phyloP scores from a whole-genome alignment of 2,797 vertebrate genomes.

The Crypturellus tataupa region DNA sequence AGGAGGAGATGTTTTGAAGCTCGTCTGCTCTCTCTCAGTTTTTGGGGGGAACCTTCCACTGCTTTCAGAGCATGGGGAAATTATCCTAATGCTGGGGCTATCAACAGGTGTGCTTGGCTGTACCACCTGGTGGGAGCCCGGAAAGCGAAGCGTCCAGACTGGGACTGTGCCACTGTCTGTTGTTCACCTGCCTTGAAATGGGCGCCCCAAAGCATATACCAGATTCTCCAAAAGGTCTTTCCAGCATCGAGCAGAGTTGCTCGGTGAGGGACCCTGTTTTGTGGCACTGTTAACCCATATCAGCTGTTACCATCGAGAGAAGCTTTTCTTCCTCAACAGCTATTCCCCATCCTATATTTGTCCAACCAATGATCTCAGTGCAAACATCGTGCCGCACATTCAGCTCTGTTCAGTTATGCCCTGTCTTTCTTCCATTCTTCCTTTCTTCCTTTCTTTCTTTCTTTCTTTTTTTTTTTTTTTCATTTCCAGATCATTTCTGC shows the following conservation, averaged over 20 bases:
- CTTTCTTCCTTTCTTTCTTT: too few relatives aligned
- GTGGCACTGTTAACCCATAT: not conserved
- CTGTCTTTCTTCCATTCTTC: not conserved
- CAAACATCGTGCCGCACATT: not conserved
- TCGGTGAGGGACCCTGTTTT: not conserved
- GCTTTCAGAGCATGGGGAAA: not conserved
- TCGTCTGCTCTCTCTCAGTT: not conserved
- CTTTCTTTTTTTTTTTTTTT: too few relatives aligned
- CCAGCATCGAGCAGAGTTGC: not conserved
- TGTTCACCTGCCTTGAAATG: not conserved
- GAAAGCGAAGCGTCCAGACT: not conserved
- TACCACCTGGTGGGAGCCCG: too few relatives aligned
- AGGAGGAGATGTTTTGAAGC: not conserved
- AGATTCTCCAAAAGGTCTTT: not conserved
- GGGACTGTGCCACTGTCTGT: not conserved
- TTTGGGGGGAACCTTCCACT: conserved; percentile 7
- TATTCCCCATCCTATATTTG: not conserved
- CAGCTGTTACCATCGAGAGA: not conserved
- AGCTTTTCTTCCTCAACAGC: not conserved
- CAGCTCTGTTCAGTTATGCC: not conserved
- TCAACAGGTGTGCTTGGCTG: rapidly evolving
- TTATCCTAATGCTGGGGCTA: not conserved
- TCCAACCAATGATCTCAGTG: not conserved
- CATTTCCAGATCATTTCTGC: not conserved
- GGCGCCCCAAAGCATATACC: not conserved